Base-by-base conservation (phyloP, 2,888 invertebrate species). In the Mayetiola destructor region DNA sequence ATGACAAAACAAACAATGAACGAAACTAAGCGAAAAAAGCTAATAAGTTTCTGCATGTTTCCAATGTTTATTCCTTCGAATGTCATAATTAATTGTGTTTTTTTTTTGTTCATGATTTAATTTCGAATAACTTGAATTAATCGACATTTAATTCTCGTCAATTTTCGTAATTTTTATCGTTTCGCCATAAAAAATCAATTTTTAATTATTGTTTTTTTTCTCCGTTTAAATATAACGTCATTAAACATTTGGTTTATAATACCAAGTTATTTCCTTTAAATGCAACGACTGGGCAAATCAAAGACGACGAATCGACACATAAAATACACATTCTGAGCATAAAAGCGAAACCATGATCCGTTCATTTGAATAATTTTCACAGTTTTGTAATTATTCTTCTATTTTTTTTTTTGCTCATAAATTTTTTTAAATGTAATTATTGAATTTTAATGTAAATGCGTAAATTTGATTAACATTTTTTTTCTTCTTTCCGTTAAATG, bases 41-140 rank as follows among this genome's bases (percentile, higher is more conserved):
- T n/a, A n/a, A n/a, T n/a, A n/a, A n/a, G 27, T 37, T 57, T 59
- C 56, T 59, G 59, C 59, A 59, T 59, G 59, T 59, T 59, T 59
- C 59, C 57, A 59, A 59, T 57, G 57, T 52, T 56, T 56, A 30
- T 57, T 57, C 53, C 53, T 53, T 42, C 29, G 27, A 48, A 27
- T 48, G 48, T 48, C 48, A 48, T 48, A 27, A 48, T 42, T 42
- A n/a, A n/a, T 42, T 42, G 42, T 2, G 48, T 48, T 48, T 48
- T 48, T 48, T 48, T 48, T 23, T 12, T 21, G 21, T 42, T 42
- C 6, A 32, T 32, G 32, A 32, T 32, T 32, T 32, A 9, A 9
- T 6, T 32, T 32, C 32, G 32, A 32, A 12, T 32, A 9, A 32
- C 6, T 42, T 23, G n/a, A n/a, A n/a, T n/a, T n/a, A n/a, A n/a